Conservation (phyloP, 1,140 invertebrate species). For the Andrena cerasifolii region DNA sequence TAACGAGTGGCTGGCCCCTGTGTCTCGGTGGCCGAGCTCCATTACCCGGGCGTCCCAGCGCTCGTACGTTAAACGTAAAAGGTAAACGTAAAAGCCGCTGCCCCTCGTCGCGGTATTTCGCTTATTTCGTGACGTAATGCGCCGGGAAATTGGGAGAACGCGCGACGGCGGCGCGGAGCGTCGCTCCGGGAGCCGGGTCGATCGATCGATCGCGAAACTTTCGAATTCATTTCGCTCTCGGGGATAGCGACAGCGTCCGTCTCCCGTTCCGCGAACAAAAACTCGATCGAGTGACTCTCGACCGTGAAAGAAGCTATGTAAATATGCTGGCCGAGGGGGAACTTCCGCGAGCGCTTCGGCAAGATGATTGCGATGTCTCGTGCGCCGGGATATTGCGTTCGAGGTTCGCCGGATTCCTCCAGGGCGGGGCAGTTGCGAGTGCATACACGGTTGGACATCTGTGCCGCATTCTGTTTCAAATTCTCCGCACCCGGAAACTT, state of each 20-base stretch:
- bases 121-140: conserved; percentile 18
- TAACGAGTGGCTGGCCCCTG: conserved; percentile 18
- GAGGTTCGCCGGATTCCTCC: not conserved
- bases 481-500: no score
- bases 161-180: not conserved
- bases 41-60: not conserved
- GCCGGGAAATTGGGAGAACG: conserved; percentile 5
- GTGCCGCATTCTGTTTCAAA: no score
- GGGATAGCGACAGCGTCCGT: no score
- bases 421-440: no score
- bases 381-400: not conserved
- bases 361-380: not conserved
- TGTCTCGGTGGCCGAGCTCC: not conserved
- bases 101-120: not conserved
- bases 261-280: not conserved
- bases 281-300: not conserved
- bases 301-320: not conserved
- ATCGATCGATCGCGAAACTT: conserved; percentile 23
- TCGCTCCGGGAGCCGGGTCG: not conserved
- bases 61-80: conserved; percentile 19
- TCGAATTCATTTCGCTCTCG: conserved; percentile 4
- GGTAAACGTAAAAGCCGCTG: not conserved
- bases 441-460: no score
- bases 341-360: conserved; percentile 15
- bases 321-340: not conserved